Conservation (phyloP, 2,113 vertebrate species). For the Tachycineta bicolor region DNA sequence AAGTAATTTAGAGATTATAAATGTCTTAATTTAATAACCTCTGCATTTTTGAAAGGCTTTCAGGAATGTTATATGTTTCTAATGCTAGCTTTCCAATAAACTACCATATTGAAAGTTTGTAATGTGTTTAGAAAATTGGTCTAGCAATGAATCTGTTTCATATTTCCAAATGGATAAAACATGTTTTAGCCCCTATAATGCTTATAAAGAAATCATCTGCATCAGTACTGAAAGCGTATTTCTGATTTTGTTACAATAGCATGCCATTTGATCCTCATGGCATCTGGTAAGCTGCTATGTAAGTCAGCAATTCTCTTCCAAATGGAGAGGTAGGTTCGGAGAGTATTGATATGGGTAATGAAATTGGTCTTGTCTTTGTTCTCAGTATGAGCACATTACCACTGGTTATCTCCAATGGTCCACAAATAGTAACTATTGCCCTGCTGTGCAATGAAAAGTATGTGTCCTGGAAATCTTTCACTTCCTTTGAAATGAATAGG, state of each 20-base stretch:
- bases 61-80: background rate
- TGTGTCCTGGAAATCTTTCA: background rate
- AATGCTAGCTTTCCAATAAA: background rate
- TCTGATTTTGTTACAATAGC: conserved; percentile 7
- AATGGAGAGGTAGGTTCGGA: background rate
- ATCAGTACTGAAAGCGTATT: background rate
- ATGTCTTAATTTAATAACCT: conserved; percentile 4
- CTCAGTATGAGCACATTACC: background rate
- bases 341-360: background rate
- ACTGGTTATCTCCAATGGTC: background rate
- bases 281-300: conserved; percentile 15
- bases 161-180: conserved; percentile 32
- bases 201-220: conserved; percentile 23
- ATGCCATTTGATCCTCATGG: conserved; percentile 29
- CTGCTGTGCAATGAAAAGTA: background rate
- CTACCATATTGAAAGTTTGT: background rate
- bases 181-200: background rate
- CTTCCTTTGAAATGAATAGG: background rate
- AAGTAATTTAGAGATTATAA: conserved; percentile 13
- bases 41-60: conserved; percentile 19
- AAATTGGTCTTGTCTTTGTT: conserved; percentile 2
- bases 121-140: conserved; percentile 43
- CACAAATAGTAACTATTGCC: background rate
- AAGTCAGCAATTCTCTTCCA: conserved; percentile 26
- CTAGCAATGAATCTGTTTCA: background rate